These are phyloP conservation scores for Pollenia angustigena DNA, from an alignment of 2,888 invertebrate species.

Conservation along the genomic window DNA sequence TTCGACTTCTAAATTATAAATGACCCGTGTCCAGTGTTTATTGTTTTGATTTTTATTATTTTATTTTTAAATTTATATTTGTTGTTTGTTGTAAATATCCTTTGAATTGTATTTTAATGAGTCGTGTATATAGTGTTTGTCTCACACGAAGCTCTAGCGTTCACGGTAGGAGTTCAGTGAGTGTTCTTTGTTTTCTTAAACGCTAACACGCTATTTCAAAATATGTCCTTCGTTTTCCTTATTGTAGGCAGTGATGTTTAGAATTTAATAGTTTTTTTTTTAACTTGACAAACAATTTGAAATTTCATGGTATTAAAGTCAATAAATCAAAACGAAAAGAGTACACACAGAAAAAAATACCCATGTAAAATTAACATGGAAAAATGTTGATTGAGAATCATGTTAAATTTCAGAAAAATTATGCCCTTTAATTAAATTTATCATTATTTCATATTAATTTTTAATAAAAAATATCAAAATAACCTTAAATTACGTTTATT, in stretches of 20 bases:
- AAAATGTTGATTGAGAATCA: too few species aligned
- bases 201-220: slow-evolving; percentile 2
- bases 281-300: slow-evolving; percentile 41
- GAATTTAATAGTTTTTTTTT: background rate
- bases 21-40: slow-evolving; percentile 70
- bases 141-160: slow-evolving; percentile 27
- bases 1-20: slow-evolving; percentile 52
- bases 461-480: too few species aligned
- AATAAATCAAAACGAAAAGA: slow-evolving; percentile 12
- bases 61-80: slow-evolving; percentile 33
- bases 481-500: too few species aligned
- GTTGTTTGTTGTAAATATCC: slow-evolving; percentile 56
- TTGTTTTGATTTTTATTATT: slow-evolving; percentile 42
- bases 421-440: too few species aligned
- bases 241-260: slow-evolving; percentile 51
- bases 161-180: slow-evolving; percentile 49
- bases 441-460: too few species aligned
- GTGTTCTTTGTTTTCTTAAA: slow-evolving; percentile 30
- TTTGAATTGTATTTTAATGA: slow-evolving; percentile 68
- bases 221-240: slow-evolving; percentile 11
- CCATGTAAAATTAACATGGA: too few species aligned
- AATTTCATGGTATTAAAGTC: slow-evolving; percentile 55
- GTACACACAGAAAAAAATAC: too few species aligned
- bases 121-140: slow-evolving; percentile 34
- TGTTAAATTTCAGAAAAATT: too few species aligned